These are phyloP conservation scores for Centruroides vittatus DNA, from an alignment of 1,140 invertebrate genomes.

Conservation along the genomic window DNA sequence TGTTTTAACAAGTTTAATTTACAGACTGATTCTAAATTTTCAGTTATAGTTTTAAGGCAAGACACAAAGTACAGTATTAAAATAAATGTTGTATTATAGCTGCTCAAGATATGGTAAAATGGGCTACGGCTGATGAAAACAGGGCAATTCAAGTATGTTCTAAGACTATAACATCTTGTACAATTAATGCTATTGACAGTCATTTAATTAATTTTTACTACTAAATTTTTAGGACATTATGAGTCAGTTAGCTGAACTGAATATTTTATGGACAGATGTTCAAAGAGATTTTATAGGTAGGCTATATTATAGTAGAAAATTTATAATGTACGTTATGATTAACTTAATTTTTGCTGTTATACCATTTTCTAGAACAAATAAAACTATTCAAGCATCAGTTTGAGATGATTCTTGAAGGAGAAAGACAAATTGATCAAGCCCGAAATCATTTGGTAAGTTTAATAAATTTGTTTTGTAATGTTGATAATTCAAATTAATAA, in stretches of 20 bases:
- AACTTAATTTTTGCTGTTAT: not conserved
- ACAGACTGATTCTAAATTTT: no score
- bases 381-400: constrained; percentile 36
- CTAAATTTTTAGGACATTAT: constrained; percentile 30
- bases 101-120: constrained; percentile 37
- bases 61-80: no score
- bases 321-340: not conserved
- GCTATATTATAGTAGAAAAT: not conserved
- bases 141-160: constrained; percentile 31
- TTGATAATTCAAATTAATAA: not conserved
- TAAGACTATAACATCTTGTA: not conserved
- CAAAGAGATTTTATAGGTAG: constrained; percentile 36
- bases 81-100: constrained; percentile 18
- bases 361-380: constrained; percentile 29
- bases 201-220: no score
- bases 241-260: constrained; percentile 34
- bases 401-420: constrained; percentile 38
- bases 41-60: no score
- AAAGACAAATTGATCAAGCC: constrained; percentile 34
- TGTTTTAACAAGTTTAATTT: no score
- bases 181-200: no score
- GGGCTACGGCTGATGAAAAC: constrained; percentile 38
- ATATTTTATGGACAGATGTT: constrained; percentile 36
- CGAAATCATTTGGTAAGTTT: constrained; percentile 30
- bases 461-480: not conserved